Base-by-base conservation (phyloP, 2,113 vertebrate genomes). In the Brachyistius frenatus region DNA sequence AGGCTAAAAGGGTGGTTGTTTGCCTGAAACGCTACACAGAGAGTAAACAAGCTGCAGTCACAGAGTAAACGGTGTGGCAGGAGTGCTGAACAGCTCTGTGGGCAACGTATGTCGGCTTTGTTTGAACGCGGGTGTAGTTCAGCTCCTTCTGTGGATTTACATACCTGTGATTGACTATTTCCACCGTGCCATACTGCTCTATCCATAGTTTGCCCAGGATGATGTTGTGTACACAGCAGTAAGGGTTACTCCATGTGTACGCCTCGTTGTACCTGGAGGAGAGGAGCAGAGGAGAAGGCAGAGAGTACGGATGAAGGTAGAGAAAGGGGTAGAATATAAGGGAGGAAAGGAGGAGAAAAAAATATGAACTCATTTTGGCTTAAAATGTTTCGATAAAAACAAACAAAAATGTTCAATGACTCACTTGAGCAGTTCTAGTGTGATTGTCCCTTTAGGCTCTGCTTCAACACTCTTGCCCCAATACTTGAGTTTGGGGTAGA, bases 401-500 rank as follows among this genome's bases (percentile, higher is more conserved):
- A 39, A 11, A n/a, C 14, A 0, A 3, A 36, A 6, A 35, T 4
- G 37, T 30, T 49, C 49, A 5, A 23, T 46, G 14, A 74, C 91
- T 73, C n/a, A 92, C 91, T 88, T 91, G 60, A 89, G 87, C 9
- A 92, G 66, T 66, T 92, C 84, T 78, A 92, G 78, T 66, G 91
- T 92, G 76, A 92, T 92, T 52, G 72, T 91, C 67, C 91, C 91
- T 87, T 64, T 90, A 1, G 91, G 91, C 74, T 92, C 90, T 1
- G 91, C 91, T 66, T 92, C 91, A 2, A 92, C 87, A 1, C 88
- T 91, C 47, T 91, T 92, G 35, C 91, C 91, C 91, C 91, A 92
- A 72, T 87, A 92, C 83, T 89, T 92, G 30, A 92, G 88, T 80
- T 92, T 92, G 37, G 91, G 91, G 72, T 92, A 92, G 77, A 92